Conservation (phyloP, 2,113 vertebrate species). For the Peromyscus californicus region DNA sequence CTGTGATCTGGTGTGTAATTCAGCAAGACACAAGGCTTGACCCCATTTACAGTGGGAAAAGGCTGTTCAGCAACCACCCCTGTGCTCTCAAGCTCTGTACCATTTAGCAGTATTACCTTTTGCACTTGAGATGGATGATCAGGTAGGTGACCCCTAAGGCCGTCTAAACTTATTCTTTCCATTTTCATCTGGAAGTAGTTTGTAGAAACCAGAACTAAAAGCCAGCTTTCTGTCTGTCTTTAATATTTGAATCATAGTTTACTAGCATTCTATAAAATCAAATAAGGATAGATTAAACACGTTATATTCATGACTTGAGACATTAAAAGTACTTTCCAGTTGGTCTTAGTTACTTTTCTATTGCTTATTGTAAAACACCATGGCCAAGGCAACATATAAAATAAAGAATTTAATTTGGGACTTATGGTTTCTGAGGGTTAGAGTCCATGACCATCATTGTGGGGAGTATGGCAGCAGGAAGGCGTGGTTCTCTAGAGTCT, state of each 20-base stretch:
- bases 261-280: neutral
- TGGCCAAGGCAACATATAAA: neutral
- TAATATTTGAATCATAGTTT: slow-evolving; percentile 31
- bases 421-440: neutral
- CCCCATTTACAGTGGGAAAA: neutral
- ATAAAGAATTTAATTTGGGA: neutral
- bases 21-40: neutral
- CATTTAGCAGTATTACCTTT: neutral
- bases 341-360: neutral
- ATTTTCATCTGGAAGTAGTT: neutral
- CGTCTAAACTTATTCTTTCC: neutral
- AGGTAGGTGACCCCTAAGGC: neutral
- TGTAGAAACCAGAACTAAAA: slow-evolving; percentile 11
- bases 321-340: neutral
- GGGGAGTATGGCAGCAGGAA: neutral
- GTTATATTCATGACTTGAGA: neutral
- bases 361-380: neutral
- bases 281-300: neutral
- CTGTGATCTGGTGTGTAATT: neutral
- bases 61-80: neutral
- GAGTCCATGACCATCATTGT: neutral
- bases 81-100: neutral
- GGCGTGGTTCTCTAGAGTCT: neutral
- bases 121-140: neutral
- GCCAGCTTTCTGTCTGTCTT: neutral